Base-by-base conservation (phyloP, 2,888 invertebrate genomes). In the Athripsodes cinereus region DNA sequence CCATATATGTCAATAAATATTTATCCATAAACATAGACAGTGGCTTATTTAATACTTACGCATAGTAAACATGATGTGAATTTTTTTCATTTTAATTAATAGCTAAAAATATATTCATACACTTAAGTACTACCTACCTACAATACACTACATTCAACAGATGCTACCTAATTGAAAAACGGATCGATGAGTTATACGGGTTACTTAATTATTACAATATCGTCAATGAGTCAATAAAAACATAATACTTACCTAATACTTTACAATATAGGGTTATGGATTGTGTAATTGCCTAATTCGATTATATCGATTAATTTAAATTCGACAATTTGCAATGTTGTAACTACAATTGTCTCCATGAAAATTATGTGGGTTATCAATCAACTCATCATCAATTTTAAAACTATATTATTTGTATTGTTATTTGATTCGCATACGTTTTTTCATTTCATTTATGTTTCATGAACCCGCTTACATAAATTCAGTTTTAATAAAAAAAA, bases 111-210 rank as follows among this genome's bases (percentile, higher is more conserved):
- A 26, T 26, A 26, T 26, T 26, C 26, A 26, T 26, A 26, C 3
- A 26, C 26, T 6, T 10, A 26, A 26, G 3, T 26, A 10, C 26
- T 26, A 26, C n/a, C n/a, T n/a, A n/a, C n/a, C n/a, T n/a, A n/a
- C n/a, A n/a, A n/a, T n/a, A n/a, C n/a, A n/a, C n/a, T 26, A 26
- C 3, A 26, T 26, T 26, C 26, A 26, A 40, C 40, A 40, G 40
- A 40, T 40, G 40, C 40, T 40, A 40, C 2, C 13, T 16, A 40
- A 8, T 40, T 13, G 8, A n/a, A n/a, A 26, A 26, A 26, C 13
- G 31, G 47, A 59, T 53, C 26, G 49, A 59, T 56, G 34, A 56
- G 49, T 21, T 48, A 59, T 59, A 55, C 59, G 59, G 59, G 59
- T 48, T 46, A 48, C 44, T 56, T 34, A 52, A 55, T 52, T 40